A percentile compares a stretch with the other conserved stretches of the same genome.
Conservation (phyloP, 30 jellyfish, hydroid and myxozoan species). For the Haliclystus octoradiatus region DNA sequence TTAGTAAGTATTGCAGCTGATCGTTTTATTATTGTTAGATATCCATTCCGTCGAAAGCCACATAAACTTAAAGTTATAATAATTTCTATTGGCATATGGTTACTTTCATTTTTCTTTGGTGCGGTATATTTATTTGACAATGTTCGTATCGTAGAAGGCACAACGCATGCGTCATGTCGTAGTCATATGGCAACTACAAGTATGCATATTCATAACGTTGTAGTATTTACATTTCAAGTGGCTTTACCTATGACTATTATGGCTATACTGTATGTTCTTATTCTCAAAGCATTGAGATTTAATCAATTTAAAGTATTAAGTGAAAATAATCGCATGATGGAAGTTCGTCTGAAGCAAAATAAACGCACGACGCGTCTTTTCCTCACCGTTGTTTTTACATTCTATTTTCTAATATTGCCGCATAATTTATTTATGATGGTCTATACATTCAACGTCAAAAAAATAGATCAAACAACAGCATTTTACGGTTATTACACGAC, state of each 20-base stretch:
- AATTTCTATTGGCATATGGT: not conserved
- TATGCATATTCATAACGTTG: constrained; percentile 3
- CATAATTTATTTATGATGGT: constrained; percentile 35
- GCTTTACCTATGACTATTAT: constrained; percentile 45
- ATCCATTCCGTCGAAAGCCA: constrained; percentile 56
- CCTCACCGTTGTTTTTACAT: constrained; percentile 42
- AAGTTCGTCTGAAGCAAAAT: constrained; percentile 44
- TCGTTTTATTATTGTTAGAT: constrained; percentile 58
- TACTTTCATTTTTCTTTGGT: not conserved
- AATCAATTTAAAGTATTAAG: constrained; percentile 5
- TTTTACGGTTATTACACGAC: not conserved
- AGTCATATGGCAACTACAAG: not conserved
- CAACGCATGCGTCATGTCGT: not conserved
- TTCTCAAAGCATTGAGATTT: constrained; percentile 33
- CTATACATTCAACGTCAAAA: not conserved
- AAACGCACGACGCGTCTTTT: constrained; percentile 59
- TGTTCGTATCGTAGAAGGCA: not conserved
- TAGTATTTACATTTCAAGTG: constrained; percentile 36
- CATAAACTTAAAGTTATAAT: not conserved
- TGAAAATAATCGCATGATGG: constrained; percentile 1
- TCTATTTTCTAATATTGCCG: constrained; percentile 68
- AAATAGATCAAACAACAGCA: not conserved
- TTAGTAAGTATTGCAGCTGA: constrained; percentile 76
- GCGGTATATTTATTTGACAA: not conserved
- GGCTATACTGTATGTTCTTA: constrained; percentile 44